Conservation (phyloP, 2,888 invertebrate genomes). For the Epicampocera succincta region DNA sequence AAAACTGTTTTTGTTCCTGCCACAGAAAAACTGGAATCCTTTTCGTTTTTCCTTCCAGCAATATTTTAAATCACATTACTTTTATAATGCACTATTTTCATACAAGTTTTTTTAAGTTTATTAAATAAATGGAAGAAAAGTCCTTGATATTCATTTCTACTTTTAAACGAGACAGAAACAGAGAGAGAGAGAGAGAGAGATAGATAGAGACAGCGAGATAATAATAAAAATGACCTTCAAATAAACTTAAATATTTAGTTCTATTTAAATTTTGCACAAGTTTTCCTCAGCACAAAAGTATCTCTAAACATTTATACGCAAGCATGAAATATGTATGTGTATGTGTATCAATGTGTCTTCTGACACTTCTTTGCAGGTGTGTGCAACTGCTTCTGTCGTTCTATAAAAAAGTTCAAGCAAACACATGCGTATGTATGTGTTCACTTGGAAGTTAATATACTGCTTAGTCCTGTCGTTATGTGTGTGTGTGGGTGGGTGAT, state of each 20-base stretch:
- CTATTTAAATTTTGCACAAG: conserved; percentile 50
- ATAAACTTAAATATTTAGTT: conserved; percentile 63
- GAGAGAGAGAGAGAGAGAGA: not conserved
- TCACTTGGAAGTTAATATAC: conserved; percentile 23
- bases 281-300: conserved; percentile 1
- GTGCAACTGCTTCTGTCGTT: no score
- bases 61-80: not conserved
- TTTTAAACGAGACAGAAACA: no score
- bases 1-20: no score
- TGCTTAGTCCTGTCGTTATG: not conserved
- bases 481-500: not conserved
- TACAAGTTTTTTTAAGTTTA: not conserved
- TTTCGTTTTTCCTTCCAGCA: no score
- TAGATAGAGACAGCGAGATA: conserved; percentile 4
- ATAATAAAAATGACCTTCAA: conserved; percentile 64
- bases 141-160: conserved; percentile 48
- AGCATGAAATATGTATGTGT: not conserved
- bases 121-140: conserved; percentile 13
- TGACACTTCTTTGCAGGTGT: not conserved
- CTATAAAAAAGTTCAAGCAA: not conserved
- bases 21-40: no score
- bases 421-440: no score
- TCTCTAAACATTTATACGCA: not conserved
- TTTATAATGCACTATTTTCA: conserved; percentile 1
- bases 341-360: not conserved